phyloP scores from a whole-genome alignment of 2,113 vertebrate genomes.

The Percina caprodes region DNA sequence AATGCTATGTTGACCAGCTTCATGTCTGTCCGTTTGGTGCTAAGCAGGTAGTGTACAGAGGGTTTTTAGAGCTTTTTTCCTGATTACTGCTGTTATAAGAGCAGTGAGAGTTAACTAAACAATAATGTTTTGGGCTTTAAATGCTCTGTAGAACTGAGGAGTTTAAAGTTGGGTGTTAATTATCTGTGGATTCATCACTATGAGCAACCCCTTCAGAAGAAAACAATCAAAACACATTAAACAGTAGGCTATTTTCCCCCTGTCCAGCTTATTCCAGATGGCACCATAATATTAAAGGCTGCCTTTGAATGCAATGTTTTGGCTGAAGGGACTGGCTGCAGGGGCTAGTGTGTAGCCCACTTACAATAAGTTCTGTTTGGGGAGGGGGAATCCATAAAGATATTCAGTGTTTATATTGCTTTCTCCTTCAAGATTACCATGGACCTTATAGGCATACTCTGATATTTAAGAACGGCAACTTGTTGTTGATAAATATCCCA shows the following conservation, averaged over 20 bases:
- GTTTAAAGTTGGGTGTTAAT: background rate
- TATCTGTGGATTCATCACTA: background rate
- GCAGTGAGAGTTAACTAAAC: background rate
- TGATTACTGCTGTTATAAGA: no score
- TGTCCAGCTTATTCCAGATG: background rate
- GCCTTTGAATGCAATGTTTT: background rate
- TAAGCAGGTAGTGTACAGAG: background rate
- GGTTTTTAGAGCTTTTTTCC: no score
- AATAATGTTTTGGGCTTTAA: background rate
- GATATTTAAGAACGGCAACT: constrained; percentile 24
- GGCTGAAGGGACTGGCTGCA: background rate
- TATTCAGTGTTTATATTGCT: constrained; percentile 7
- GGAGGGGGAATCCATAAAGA: constrained; percentile 15
- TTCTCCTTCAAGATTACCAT: background rate
- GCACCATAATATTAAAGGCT: background rate
- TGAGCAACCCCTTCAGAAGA: background rate
- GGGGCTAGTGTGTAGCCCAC: constrained; percentile 1
- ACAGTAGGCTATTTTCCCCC: background rate
- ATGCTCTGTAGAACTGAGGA: background rate
- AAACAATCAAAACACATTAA: background rate
- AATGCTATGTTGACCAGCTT: background rate
- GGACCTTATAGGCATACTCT: constrained; percentile 15
- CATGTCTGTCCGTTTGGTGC: background rate
- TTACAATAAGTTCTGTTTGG: background rate
- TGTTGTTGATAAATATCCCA: background rate